phyloP scores from a whole-genome alignment of 2,797 vertebrate species.

The Sebastes vulpes region DNA sequence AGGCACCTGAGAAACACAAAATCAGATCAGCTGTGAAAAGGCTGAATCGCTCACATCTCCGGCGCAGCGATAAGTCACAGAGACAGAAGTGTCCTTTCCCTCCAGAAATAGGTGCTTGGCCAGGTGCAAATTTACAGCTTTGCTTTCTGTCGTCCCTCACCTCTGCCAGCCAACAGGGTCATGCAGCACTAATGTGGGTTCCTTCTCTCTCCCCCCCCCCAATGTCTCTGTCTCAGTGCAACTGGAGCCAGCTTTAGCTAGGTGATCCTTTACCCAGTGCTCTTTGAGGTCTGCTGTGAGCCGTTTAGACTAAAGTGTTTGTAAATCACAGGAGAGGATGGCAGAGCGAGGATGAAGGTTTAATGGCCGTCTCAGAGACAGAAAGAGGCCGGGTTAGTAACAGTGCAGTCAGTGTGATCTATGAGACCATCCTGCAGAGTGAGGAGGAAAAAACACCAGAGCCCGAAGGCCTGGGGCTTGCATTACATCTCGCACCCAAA shows the following conservation, averaged over 20 bases:
- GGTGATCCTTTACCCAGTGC: conserved; percentile 29
- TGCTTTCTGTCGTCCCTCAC: conserved; percentile 19
- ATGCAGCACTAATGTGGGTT: conserved; percentile 35
- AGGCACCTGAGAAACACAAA: conserved; percentile 78
- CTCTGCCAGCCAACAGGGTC: conserved; percentile 22
- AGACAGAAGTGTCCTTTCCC: conserved; percentile 6
- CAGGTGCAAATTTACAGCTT: conserved; percentile 46
- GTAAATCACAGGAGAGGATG: conserved; percentile 48
- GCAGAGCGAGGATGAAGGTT: conserved; percentile 20
- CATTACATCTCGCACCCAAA: conserved; percentile 18
- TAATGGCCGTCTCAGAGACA: conserved; percentile 24
- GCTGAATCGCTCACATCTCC: background rate
- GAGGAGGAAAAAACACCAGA: background rate
- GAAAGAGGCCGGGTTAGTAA: conserved; percentile 26
- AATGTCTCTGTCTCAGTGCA: conserved; percentile 16
- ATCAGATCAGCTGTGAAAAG: conserved; percentile 2
- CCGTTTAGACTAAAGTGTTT: conserved; percentile 33
- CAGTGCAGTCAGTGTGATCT: conserved; percentile 44
- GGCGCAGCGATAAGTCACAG: background rate
- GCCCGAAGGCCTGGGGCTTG: conserved; percentile 5
- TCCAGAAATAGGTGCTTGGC: conserved; percentile 19
- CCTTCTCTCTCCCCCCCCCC: background rate
- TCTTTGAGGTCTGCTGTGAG: conserved; percentile 43
- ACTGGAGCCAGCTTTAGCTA: conserved; percentile 15
- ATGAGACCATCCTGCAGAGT: conserved; percentile 10